phyloP scores from a whole-genome alignment of 2,113 vertebrate genomes.

The Puffinus mauretanicus region DNA sequence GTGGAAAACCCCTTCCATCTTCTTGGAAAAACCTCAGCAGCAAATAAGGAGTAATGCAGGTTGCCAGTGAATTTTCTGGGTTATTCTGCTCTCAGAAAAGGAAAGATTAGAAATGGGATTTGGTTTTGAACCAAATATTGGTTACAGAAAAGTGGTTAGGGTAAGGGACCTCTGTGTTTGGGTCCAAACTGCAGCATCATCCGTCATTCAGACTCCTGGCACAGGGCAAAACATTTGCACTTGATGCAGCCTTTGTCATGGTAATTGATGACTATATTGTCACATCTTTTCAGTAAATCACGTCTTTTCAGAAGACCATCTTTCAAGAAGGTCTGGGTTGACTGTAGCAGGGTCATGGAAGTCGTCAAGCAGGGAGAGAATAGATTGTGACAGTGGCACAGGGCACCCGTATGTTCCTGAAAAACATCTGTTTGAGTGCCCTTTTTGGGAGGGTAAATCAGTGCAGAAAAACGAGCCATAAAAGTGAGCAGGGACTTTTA shows the following conservation, averaged over 20 bases:
- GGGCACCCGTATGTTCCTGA: background rate
- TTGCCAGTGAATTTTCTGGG: background rate
- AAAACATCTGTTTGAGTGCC: background rate
- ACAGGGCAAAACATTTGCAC: constrained; percentile 23
- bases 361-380: background rate
- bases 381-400: background rate
- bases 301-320: background rate
- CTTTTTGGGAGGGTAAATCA: background rate
- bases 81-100: background rate
- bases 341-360: constrained; percentile 15
- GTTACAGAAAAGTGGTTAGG: background rate
- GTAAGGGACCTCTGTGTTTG: background rate
- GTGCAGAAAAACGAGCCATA: background rate
- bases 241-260: constrained; percentile 1
- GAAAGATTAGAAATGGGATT: background rate
- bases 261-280: constrained; percentile 34
- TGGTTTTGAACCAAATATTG: background rate
- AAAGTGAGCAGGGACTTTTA: background rate
- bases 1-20: background rate
- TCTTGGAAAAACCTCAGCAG: background rate
- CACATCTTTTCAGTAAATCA: constrained; percentile 45
- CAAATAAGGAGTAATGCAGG: background rate
- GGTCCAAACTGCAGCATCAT: constrained; percentile 5
- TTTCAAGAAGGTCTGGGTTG: background rate
- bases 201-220: background rate